Percentiles rank a stretch among this genome's conserved stretches.
Evolutionary conservation across 2,113 vertebrate genomes (phyloP).

Genomic region (Ochotona curzoniae): DNA sequence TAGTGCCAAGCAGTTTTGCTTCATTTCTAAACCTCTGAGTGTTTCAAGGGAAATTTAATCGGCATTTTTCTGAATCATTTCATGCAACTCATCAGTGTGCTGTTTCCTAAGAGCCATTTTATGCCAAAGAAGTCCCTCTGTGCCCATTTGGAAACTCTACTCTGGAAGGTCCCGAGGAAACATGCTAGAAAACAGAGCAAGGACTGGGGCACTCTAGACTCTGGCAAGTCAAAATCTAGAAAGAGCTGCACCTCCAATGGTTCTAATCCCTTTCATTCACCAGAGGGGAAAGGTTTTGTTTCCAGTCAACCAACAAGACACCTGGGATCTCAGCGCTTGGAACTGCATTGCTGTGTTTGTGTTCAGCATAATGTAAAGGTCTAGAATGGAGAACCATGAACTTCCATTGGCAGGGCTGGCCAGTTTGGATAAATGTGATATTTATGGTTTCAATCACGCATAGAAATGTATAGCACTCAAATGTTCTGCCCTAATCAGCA

Average conservation of each 20-base stretch:
- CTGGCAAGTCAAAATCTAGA: not conserved
- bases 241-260: not conserved
- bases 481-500: not conserved
- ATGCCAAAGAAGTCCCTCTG: conserved; percentile 55
- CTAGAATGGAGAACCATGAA: not conserved
- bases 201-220: not conserved
- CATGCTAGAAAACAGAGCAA: conserved; percentile 13
- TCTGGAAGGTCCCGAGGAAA: conserved; percentile 1
- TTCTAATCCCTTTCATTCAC: not conserved
- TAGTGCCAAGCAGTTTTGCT: conserved; percentile 78
- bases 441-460: not conserved
- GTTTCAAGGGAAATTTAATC: conserved; percentile 81
- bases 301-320: not conserved
- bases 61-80: conserved; percentile 80
- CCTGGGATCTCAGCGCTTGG: not conserved
- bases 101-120: conserved; percentile 76
- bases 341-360: not conserved
- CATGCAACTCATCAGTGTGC: conserved; percentile 77
- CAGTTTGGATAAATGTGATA: not conserved
- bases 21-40: conserved; percentile 81
- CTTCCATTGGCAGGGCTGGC: not conserved
- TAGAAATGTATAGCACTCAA: not conserved
- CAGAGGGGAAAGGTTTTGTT: not conserved
- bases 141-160: conserved; percentile 62
- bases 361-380: not conserved